Conservation (phyloP, 2,113 vertebrate species). For the Cynopterus brachyotis region DNA sequence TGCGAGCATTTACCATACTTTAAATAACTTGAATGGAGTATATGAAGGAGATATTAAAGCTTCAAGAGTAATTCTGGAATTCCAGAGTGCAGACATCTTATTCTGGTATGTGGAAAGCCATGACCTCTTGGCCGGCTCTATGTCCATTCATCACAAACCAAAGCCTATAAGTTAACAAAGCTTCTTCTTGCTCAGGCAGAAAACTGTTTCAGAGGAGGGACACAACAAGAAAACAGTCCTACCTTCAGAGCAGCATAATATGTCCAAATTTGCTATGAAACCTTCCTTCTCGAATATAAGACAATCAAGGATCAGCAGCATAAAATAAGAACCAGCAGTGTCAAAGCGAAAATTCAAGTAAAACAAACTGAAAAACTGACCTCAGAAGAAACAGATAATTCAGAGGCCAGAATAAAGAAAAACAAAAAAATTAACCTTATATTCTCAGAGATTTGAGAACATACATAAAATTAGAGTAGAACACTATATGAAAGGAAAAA, state of each 20-base stretch:
- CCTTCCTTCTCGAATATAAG: not conserved
- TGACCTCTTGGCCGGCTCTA: not conserved
- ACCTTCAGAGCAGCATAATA: not conserved
- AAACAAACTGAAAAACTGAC: not conserved
- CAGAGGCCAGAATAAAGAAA: not conserved
- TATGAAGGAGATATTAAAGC: not conserved
- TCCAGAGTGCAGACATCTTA: not conserved
- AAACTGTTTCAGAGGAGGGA: not conserved
- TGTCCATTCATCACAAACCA: not conserved
- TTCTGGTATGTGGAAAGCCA: not conserved
- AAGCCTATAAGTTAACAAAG: not conserved
- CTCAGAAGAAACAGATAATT: not conserved
- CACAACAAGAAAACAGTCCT: not conserved
- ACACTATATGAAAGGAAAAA: not conserved
- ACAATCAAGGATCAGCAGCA: not conserved
- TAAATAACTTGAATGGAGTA: not conserved
- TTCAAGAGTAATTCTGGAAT: not conserved
- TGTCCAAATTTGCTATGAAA: not conserved
- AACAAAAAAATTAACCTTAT: not conserved
- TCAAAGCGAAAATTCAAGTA: not conserved
- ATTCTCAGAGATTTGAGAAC: not conserved
- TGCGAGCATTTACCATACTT: not conserved
- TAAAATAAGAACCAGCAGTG: not conserved
- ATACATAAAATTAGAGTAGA: not conserved
- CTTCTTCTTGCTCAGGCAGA: not conserved